Evolutionary conservation across 2,797 vertebrate species (phyloP), one percentile per base, ranked within the genome.

Genomic region (Helarctos malayanus): DNA sequence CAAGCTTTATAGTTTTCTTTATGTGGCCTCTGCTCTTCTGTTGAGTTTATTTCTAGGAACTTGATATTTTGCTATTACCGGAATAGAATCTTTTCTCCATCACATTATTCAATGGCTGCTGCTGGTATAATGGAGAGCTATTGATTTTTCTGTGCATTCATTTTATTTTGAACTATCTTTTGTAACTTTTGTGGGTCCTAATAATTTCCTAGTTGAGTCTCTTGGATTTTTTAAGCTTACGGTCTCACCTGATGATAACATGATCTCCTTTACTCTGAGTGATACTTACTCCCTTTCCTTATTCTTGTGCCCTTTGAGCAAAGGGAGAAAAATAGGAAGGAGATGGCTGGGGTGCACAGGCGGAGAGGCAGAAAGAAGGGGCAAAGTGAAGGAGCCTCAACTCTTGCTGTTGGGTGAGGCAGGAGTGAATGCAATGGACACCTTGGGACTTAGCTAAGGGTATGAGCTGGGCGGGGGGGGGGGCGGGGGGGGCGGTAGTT

Each of bases 31-130:
- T 19, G 65, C 5, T 61, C 52, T 91, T 94, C 61, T 75, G 19
- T 35, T 82, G 27, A 5, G 10, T 76, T 84, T 92, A 63, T 94
- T 95, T 94, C 80, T 88, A 91, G 76, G 91, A 96, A 83, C 9
- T 69, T 82, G 63, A 35, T 81, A 75, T 47, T 78, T 84, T 80
- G 57, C 65, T 56, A 9, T 86, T 78, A 52, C 23, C 27, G 38
- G 87, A 88, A 89, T 65, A 23, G 35, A 63, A 65, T 91, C 15
- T 84, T 92, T 93, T 95, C 84, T 95, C 18, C 54, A 76, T 71
- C 49, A 57, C 83, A 47, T 91, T 81, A 86, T 16, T 95, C 79
- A 81, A 4, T 83, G 63, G 23, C 47, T 59, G 41, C 18, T 85
- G 54, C 54, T 79, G 63, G 49, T 57, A 15, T 75, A 63, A 87